phyloP scores from a whole-genome alignment of 2,888 invertebrate species.

The Tolmerus cingulatus region DNA sequence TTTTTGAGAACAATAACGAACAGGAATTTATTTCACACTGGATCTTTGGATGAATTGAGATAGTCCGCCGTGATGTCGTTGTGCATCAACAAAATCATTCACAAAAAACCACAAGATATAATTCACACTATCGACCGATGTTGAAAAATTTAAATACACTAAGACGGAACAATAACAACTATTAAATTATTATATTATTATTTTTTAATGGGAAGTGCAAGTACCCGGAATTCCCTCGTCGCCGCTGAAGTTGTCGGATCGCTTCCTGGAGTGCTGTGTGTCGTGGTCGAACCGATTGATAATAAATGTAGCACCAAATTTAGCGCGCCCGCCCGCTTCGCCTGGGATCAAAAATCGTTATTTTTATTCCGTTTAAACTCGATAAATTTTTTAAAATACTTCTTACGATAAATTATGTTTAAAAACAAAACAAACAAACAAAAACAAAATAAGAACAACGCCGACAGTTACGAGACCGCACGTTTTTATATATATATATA shows the following conservation, averaged over 20 bases:
- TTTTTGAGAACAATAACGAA: not conserved
- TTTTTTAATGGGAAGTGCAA: not conserved
- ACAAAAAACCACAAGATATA: not conserved
- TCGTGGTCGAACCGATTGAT: not conserved
- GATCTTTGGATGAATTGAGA: not conserved
- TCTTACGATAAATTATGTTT: not conserved
- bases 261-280: not conserved
- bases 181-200: not conserved
- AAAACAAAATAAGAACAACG: not conserved
- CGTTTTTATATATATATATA: no score
- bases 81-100: not conserved
- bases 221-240: slow-evolving; percentile 16
- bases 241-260: not conserved
- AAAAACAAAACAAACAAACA: not conserved
- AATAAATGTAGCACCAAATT: not conserved
- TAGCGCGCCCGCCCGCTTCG: slow-evolving; percentile 1
- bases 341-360: not conserved
- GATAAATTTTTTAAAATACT: not conserved
- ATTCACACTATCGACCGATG: not conserved
- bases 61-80: not conserved
- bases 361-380: not conserved
- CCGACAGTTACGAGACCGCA: not conserved
- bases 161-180: not conserved
- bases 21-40: not conserved
- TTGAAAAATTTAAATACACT: not conserved